phyloP scores from a whole-genome alignment of 2,888 invertebrate genomes.

The Folsomia manolachei region DNA sequence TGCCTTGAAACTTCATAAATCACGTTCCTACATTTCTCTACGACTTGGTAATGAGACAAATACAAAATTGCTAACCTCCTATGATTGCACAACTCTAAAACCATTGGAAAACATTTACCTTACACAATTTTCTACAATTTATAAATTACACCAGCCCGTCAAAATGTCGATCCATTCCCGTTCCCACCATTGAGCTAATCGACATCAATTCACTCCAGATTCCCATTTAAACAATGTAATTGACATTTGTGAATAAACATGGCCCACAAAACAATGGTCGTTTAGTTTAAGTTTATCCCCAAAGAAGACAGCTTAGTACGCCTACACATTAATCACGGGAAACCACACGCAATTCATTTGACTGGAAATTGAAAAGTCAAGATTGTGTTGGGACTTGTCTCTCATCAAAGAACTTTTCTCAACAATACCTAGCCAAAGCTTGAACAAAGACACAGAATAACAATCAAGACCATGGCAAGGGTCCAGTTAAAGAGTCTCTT shows the following conservation, averaged over 20 bases:
- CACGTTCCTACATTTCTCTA: background rate
- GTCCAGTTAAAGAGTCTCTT: no score
- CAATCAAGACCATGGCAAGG: no score
- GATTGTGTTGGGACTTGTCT: background rate
- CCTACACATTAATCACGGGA: constrained; percentile 49
- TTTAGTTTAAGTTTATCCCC: no score
- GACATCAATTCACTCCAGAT: background rate
- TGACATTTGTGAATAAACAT: constrained; percentile 32
- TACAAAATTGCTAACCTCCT: background rate
- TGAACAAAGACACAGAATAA: constrained; percentile 8
- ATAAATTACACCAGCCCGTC: no score
- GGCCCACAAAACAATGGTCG: constrained; percentile 45
- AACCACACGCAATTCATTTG: constrained; percentile 19
- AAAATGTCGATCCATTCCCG: background rate
- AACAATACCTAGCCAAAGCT: no score
- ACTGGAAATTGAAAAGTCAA: constrained; percentile 20
- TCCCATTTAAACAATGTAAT: constrained; percentile 30
- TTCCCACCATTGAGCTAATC: background rate
- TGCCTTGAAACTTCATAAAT: background rate
- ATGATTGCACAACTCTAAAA: background rate
- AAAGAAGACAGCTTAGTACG: constrained; percentile 39
- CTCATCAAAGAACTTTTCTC: no score
- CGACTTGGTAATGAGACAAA: background rate
- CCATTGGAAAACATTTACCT: no score
- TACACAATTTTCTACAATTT: no score